Evolutionary conservation across 2,113 vertebrate genomes (phyloP).

Genomic region (Corydoras maculifer): DNA sequence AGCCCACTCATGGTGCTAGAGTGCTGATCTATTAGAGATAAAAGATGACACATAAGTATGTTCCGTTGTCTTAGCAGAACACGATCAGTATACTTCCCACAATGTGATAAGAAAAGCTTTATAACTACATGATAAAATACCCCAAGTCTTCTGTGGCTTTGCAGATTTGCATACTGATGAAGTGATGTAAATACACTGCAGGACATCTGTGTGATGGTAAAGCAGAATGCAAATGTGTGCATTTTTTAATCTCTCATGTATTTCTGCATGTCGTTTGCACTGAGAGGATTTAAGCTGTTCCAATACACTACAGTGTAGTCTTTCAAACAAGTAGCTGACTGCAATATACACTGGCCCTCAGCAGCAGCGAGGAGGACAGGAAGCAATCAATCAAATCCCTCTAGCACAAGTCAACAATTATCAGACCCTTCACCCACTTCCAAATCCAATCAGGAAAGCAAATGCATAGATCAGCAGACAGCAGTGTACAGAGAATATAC

Average conservation of each 20-base stretch:
- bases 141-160: too few relatives aligned
- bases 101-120: too few relatives aligned
- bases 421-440: slow-evolving; percentile 55
- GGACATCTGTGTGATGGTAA: too few relatives aligned
- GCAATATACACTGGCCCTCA: slow-evolving; percentile 35
- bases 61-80: too few relatives aligned
- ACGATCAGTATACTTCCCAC: too few relatives aligned
- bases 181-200: too few relatives aligned
- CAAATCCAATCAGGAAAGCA: slow-evolving; percentile 59
- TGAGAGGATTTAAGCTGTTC: not conserved
- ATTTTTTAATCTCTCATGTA: too few relatives aligned
- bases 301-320: slow-evolving; percentile 4
- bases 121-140: too few relatives aligned
- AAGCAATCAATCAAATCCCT: slow-evolving; percentile 62
- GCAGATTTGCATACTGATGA: too few relatives aligned
- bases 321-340: slow-evolving; percentile 22
- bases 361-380: slow-evolving; percentile 50
- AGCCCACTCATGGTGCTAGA: slow-evolving; percentile 77
- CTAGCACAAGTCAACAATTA: slow-evolving; percentile 63
- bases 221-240: too few relatives aligned
- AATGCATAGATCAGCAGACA: slow-evolving; percentile 55
- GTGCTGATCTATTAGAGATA: slow-evolving; percentile 61
- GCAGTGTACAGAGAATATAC: slow-evolving; percentile 25
- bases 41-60: slow-evolving; percentile 4
- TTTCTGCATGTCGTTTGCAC: not conserved